Base-by-base conservation (phyloP, 2,888 invertebrate genomes). In the Ennomos erosarius region DNA sequence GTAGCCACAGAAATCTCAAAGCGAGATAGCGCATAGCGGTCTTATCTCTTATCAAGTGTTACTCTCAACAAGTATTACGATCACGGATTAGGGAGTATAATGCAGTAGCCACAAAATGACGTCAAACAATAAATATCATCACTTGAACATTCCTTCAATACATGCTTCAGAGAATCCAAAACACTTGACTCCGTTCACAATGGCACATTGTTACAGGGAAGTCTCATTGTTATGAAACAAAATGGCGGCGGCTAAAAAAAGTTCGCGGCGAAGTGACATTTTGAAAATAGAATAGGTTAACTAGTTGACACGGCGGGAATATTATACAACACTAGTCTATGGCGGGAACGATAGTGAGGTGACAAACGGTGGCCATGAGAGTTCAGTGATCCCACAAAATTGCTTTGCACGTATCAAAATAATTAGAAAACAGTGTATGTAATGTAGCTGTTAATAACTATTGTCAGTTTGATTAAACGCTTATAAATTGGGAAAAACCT, bases 201-300 rank as follows among this genome's bases (percentile, higher is more conserved):
- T 60, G 45, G 51, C 37, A 51, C 59, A 59, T 48, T 53, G 53
- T 49, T 50, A 44, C 45, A 48, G 47, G 51, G 55, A 55, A 60
- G 47, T 36, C 12, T 45, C 59, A 52, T 55, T 60, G 55, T 55
- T 52, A 55, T 34, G 34, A 46, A 12, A 55, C 59, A 60, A 55
- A 33, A 60, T 55, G 59, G 59, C 55, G 39, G 47, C 34, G 16
- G 33, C 52, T 44, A 52, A 44, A 59, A 52, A 59, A 55, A 55
- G 47, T 51, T 60, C 51, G 51, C 49, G 37, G 37, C 38, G 50
- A 51, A 60, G 52, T 60, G 55, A 36, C 47, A 60, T 51, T 59
- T 60, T 55, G 55, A 55, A 60, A 60, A 60, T 60, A 60, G 59
- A 60, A 55, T 60, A 60, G 59, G 59, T 60, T 51, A 60, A 51